These are phyloP conservation scores for Cecropterus lyciades DNA, from an alignment of 1,140 invertebrate genomes.

Conservation along the genomic window DNA sequence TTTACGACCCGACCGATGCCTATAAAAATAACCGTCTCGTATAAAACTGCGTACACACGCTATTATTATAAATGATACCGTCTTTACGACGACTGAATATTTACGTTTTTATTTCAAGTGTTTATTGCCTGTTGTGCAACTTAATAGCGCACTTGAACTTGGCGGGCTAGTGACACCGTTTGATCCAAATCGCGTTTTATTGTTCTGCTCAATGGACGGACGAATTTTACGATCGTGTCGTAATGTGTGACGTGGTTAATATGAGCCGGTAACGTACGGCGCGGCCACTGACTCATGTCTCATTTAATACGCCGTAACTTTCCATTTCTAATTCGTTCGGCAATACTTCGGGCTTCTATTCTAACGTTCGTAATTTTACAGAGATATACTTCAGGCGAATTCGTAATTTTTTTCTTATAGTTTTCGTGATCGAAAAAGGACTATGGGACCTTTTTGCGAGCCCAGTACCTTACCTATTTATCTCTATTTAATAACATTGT, in stretches of 20 bases:
- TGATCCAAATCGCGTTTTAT: conserved; percentile 81
- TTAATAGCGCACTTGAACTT: conserved; percentile 82
- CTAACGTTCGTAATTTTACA: neutral
- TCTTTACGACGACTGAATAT: conserved; percentile 70
- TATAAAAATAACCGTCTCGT: conserved; percentile 74
- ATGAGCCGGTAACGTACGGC: conserved; percentile 57
- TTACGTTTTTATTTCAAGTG: conserved; percentile 74
- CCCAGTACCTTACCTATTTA: conserved; percentile 47
- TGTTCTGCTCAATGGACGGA: conserved; percentile 77
- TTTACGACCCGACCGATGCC: conserved; percentile 74
- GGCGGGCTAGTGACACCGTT: conserved; percentile 77
- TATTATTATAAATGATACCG: conserved; percentile 77
- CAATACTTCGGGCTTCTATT: neutral
- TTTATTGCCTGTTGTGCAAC: conserved; percentile 78
- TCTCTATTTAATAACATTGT: conserved; percentile 66
- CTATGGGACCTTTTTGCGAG: conserved; percentile 34
- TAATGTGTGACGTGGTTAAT: conserved; percentile 70
- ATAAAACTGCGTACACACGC: conserved; percentile 64
- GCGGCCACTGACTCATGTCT: conserved; percentile 53
- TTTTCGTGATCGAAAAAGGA: conserved; percentile 38
- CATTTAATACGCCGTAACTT: conserved; percentile 64
- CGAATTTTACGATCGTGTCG: conserved; percentile 76
- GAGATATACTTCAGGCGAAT: conserved; percentile 1
- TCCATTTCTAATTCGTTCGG: conserved; percentile 53
- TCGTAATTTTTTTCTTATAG: conserved; percentile 27